These are phyloP conservation scores for Drosophila hamatofila DNA, from an alignment of 2,888 invertebrate species.

Conservation along the genomic window DNA sequence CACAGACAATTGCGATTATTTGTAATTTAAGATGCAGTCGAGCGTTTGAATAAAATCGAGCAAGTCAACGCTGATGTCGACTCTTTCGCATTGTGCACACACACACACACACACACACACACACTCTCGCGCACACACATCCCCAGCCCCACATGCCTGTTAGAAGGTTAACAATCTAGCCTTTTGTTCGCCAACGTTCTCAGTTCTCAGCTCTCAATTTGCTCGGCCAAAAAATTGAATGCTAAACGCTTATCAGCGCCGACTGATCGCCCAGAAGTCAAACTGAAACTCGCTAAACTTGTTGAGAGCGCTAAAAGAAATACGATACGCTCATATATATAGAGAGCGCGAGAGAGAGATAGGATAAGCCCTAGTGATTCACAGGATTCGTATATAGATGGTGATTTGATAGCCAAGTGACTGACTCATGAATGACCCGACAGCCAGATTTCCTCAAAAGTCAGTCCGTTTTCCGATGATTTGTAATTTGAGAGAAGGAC, in stretches of 20 bases:
- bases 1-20: slow-evolving; percentile 82
- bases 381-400: slow-evolving; percentile 55
- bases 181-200: slow-evolving; percentile 32
- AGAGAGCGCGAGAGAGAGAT: slow-evolving; percentile 13
- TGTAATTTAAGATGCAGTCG: slow-evolving; percentile 84
- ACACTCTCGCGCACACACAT: not conserved
- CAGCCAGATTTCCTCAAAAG: slow-evolving; percentile 70
- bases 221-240: slow-evolving; percentile 54
- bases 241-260: slow-evolving; percentile 77
- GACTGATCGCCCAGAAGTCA: slow-evolving; percentile 80
- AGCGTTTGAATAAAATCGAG: slow-evolving; percentile 79
- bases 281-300: slow-evolving; percentile 81
- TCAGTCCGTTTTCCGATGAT: slow-evolving; percentile 61
- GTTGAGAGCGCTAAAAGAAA: slow-evolving; percentile 71
- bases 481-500: slow-evolving; percentile 54
- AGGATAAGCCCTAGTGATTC: slow-evolving; percentile 40
- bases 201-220: slow-evolving; percentile 32
- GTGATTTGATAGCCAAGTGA: slow-evolving; percentile 70
- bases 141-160: slow-evolving; percentile 23
- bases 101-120: not conserved
- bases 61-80: slow-evolving; percentile 74
- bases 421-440: slow-evolving; percentile 48
- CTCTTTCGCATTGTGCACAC: slow-evolving; percentile 50
- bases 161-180: slow-evolving; percentile 70
- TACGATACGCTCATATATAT: slow-evolving; percentile 58